These are phyloP conservation scores for Hypomecis atomaria DNA, from an alignment of 2,888 invertebrate species.

Conservation along the genomic window DNA sequence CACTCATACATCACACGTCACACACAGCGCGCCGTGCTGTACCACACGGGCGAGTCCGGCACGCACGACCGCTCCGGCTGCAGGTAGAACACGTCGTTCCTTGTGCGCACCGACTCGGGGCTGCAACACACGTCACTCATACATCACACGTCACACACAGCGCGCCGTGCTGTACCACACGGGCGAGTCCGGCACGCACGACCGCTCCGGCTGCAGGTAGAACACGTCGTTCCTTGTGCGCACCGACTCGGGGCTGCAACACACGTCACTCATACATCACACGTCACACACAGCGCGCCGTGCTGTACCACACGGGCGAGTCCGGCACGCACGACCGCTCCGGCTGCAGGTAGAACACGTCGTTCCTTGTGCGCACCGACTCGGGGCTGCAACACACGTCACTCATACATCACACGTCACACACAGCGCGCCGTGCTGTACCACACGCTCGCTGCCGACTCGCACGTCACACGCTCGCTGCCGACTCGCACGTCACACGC, in stretches of 20 bases:
- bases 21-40: constrained; percentile 95
- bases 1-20: neutral
- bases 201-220: constrained; percentile 96
- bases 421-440: constrained; percentile 95
- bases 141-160: constrained; percentile 83
- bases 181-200: constrained; percentile 97
- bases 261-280: constrained; percentile 6
- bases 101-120: constrained; percentile 96
- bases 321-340: constrained; percentile 97
- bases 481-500: too few species aligned
- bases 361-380: constrained; percentile 95
- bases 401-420: too few species aligned
- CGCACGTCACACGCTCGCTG: constrained; percentile 97
- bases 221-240: constrained; percentile 97
- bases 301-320: constrained; percentile 98
- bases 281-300: constrained; percentile 93
- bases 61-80: constrained; percentile 97
- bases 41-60: constrained; percentile 98
- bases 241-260: constrained; percentile 94
- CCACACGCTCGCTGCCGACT: constrained; percentile 98
- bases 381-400: constrained; percentile 93
- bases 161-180: constrained; percentile 98
- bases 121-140: constrained; percentile 75
- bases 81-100: constrained; percentile 97
- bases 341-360: constrained; percentile 96